Evolutionary conservation across 2,113 vertebrate species (phyloP).

Genomic region (Theristicus caerulescens): DNA sequence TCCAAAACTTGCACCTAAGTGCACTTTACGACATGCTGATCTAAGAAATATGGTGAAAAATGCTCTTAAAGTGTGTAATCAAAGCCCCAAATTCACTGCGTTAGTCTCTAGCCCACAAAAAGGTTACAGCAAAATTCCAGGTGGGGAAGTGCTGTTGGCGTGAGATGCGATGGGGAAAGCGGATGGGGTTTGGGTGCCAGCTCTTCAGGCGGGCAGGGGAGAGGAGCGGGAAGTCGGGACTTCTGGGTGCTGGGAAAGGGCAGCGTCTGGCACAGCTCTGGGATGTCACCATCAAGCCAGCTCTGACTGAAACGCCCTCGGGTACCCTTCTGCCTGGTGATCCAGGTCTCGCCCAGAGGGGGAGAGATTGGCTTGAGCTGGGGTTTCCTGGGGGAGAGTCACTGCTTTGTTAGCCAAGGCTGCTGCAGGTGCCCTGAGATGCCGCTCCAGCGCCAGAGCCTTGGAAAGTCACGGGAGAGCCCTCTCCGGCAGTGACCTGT

Average conservation of each 20-base stretch:
- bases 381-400: accelerated
- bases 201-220: accelerated
- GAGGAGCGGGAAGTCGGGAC: neutral
- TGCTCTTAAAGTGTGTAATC: neutral
- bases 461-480: neutral
- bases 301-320: neutral
- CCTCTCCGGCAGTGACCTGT: neutral
- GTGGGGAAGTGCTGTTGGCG: neutral
- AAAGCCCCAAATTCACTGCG: neutral
- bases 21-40: neutral
- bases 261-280: neutral
- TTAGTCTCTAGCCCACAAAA: accelerated
- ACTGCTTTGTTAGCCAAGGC: neutral
- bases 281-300: accelerated
- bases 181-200: neutral
- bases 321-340: accelerated
- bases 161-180: accelerated
- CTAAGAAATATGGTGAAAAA: neutral
- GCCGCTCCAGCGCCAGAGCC: accelerated
- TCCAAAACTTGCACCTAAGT: accelerated
- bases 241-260: neutral
- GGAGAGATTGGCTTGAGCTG: too few relatives aligned
- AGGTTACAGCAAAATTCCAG: neutral
- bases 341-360: accelerated
- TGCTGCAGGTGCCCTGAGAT: too few relatives aligned